Base-by-base conservation (phyloP, 2,797 vertebrate species). In the Dromococcyx pavoninus region DNA sequence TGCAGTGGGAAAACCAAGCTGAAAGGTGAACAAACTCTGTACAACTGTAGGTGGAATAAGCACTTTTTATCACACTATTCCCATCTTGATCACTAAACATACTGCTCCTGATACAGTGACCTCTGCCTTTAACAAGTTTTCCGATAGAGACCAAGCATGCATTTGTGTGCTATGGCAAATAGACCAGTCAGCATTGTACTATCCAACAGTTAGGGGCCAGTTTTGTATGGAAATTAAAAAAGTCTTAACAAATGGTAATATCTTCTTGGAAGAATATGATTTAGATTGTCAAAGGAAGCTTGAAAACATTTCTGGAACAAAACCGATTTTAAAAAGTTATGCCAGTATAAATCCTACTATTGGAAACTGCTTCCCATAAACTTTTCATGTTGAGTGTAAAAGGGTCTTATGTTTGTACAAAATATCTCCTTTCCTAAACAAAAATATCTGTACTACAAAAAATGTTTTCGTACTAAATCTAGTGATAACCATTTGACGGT, bases 391-490 rank as follows among this genome's bases (percentile, higher is more conserved):
- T 46, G 41, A 58, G 4, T 51, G 25, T 43, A 53, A 66, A 64
- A 35, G 3, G 3, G 0, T 61, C 21, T 44, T 41, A 54, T 19
- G n/a, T 3, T 60, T 28, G 2, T 14, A 46, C 2, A 74, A 27
- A 77, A 57, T 58, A 75, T 17, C 11, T n/a, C 35, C 25, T 30
- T 84, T 75, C 46, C 44, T 56, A n/a, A 32, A 25, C 23, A 81
- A 81, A 93, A 88, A 70, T 35, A 93, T 5, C 18, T 16, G 2
- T 54, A n/a, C 24, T 62, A 39, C 15, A 58, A 51, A 69, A 81
- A 25, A 4, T 10, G 5, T 9, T 74, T 78, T 69, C 28, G 11
- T 62, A 30, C 7, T 39, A 66, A 69, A 57, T 60, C 5, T 27
- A 58, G 13, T 18, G 19, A 72, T 28, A 50, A 43, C 2, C 7